These are phyloP conservation scores for Drosophila oshimai DNA, from an alignment of 1,140 invertebrate genomes.

Conservation along the genomic window DNA sequence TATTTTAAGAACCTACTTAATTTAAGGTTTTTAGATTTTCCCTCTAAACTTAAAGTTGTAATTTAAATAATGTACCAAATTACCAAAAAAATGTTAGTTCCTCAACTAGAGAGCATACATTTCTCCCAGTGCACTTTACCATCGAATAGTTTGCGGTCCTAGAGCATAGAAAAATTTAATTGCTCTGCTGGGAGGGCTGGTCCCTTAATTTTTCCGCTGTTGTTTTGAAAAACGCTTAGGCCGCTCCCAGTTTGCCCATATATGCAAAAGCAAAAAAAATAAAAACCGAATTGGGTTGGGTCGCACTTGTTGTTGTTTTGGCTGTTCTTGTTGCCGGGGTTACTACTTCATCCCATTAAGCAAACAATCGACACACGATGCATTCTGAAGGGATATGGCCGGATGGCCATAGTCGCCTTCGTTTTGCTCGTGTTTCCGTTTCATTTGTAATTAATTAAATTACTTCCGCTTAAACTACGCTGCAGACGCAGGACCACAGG, in stretches of 20 bases:
- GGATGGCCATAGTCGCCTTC: conserved; percentile 11
- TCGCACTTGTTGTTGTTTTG: conserved; percentile 28
- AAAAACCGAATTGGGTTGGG: conserved; percentile 6
- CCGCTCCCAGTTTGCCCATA: conserved; percentile 3
- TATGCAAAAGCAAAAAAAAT: conserved; percentile 9
- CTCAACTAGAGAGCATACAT: neutral
- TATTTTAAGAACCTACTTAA: no score
- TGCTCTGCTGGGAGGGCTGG: conserved; percentile 41
- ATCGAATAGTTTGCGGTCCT: conserved; percentile 53
- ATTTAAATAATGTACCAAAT: no score
- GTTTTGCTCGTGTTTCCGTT: conserved; percentile 69
- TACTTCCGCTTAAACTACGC: conserved; percentile 80
- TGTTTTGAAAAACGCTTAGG: conserved; percentile 56
- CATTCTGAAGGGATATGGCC: conserved; percentile 8
- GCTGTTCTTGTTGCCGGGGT: neutral
- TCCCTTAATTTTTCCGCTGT: conserved; percentile 42
- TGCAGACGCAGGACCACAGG: conserved; percentile 38
- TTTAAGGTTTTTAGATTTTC: no score
- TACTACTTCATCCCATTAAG: conserved; percentile 1
- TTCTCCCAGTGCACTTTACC: neutral
- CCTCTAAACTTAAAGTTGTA: no score
- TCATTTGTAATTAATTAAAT: conserved; percentile 83
- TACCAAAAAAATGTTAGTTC: neutral
- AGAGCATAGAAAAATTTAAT: conserved; percentile 62
- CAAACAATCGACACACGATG: conserved; percentile 38